Conservation (phyloP, 2,888 invertebrate genomes). For the Apotomis turbidana region DNA sequence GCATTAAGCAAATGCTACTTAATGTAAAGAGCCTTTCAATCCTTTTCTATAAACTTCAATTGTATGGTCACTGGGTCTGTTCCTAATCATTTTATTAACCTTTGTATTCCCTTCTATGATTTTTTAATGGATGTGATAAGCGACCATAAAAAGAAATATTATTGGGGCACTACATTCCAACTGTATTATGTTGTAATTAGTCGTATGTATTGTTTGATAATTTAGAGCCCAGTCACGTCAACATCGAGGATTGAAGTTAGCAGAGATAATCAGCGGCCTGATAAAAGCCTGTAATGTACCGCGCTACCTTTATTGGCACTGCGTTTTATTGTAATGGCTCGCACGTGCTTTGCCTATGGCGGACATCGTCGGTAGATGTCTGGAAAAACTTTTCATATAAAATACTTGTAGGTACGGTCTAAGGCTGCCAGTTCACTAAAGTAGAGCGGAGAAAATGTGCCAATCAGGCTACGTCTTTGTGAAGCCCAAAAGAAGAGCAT, state of each 20-base stretch:
- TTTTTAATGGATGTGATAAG: no score
- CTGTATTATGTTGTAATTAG: not conserved
- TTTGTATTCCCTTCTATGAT: no score
- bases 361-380: not conserved
- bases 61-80: no score
- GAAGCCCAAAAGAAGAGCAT: no score
- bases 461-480: no score
- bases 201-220: not conserved
- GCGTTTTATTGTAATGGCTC: constrained; percentile 6
- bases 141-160: no score
- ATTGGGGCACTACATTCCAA: not conserved
- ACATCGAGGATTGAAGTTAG: constrained; percentile 19
- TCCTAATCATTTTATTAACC: no score
- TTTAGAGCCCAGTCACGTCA: constrained; percentile 7
- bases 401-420: no score
- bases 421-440: no score
- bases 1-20: not conserved
- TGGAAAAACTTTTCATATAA: no score
- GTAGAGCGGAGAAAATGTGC: no score
- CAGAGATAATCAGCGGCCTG: constrained; percentile 12
- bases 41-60: no score
- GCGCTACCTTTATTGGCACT: constrained; percentile 5
- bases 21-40: not conserved
- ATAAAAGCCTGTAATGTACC: constrained; percentile 21
- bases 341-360: constrained; percentile 27